Evolutionary conservation across 2,888 invertebrate genomes (phyloP), one percentile per base, ranked within the genome.

Genomic region (Panorpa germanica): DNA sequence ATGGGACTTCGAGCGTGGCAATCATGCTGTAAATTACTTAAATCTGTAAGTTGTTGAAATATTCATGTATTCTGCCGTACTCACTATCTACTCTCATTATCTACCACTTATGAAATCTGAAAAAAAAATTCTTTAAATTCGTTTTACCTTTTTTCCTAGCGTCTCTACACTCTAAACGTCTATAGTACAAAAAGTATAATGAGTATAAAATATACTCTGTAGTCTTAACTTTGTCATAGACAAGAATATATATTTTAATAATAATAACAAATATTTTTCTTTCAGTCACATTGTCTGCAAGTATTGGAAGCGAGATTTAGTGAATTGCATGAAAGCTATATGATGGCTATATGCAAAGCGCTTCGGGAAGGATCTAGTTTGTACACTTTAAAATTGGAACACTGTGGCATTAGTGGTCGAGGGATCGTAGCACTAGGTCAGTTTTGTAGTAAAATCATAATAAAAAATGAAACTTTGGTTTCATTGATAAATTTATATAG

Each of bases 1-100:
- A 77, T 85, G 50, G 75, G 76, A 32, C 60, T 66, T 25, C 58
- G 80, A 23, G 86, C 85, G 7, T 88, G 86, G 85, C 74, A 76
- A 46, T 73, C 82, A 1, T 81, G 82, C 39, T 68, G 75, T 18
- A 61, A 72, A 40, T 72, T 81, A 64, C 63, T 82, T 37, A 75
- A 75, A 49, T 75, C 73, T 64, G 80, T 80, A 53, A 38, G 38
- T 33, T 21, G 8, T 32, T 28, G 25, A 25, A 34, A 16, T 20
- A 34, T 13, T 25, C 17, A 26, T 17, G 10, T 24, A 17, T 29
- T 28, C 31, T 7, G 11, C 5, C n/a, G n/a, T n/a, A n/a, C n/a
- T n/a, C n/a, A n/a, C n/a, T n/a, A n/a, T n/a, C n/a, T n/a, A n/a
- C n/a, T n/a, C 23, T 16, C 13, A 20, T 18, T 18, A 26, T 13